phyloP scores from a whole-genome alignment of 2,113 vertebrate genomes.

The Phalacrocorax carbo region DNA sequence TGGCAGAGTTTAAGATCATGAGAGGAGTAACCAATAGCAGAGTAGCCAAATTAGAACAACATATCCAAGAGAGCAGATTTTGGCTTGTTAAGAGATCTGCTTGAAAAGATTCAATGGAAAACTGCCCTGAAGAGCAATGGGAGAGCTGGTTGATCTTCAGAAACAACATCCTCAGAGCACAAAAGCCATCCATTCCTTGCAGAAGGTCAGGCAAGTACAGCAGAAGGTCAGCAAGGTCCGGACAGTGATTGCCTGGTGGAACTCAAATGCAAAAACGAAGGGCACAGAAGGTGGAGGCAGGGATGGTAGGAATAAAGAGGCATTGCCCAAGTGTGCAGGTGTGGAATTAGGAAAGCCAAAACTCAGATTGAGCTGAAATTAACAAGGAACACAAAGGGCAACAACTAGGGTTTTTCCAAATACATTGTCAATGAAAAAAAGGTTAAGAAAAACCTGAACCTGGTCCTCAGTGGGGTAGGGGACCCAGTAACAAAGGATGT shows the following conservation, averaged over 20 bases:
- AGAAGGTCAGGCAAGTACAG: background rate
- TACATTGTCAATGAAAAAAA: background rate
- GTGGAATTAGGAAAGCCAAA: background rate
- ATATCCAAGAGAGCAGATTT: background rate
- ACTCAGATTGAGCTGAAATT: background rate
- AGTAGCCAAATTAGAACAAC: background rate
- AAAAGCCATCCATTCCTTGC: background rate
- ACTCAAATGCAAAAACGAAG: background rate
- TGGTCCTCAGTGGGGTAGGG: background rate
- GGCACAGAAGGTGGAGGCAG: background rate
- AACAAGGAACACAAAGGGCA: background rate
- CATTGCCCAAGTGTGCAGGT: fast-evolving
- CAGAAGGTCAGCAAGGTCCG: background rate
- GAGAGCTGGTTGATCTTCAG: background rate
- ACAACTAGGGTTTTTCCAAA: background rate
- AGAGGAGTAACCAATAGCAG: background rate
- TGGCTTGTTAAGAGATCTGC: background rate
- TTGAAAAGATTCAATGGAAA: background rate
- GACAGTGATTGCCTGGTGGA: background rate
- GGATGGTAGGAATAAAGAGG: background rate
- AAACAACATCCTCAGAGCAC: background rate
- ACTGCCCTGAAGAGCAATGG: background rate
- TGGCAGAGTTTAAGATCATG: background rate
- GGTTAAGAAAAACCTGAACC: background rate
- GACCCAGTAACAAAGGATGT: fast-evolving